Evolutionary conservation across 2,797 vertebrate species (phyloP), one percentile per base, ranked within the genome.

Genomic region (Acrocephalus scirpaceus): DNA sequence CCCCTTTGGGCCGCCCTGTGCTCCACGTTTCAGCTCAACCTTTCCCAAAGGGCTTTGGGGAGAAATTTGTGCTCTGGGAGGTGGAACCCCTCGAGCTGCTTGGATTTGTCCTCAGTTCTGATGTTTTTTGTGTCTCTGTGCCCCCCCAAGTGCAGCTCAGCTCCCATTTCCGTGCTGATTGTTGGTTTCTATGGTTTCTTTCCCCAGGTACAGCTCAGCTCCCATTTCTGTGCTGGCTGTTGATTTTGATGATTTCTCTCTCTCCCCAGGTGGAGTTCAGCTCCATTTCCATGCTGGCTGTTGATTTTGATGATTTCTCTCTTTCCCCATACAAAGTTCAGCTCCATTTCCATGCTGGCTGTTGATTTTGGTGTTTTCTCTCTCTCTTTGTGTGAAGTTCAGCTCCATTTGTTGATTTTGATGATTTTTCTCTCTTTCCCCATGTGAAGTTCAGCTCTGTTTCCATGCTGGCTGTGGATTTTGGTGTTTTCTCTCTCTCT

Each of bases 11-110:
- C 5, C 5, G 58, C 4, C 34, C 5, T 9, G 30, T 19, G 48
- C 7, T 9, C 66, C 5, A 2, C 2, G 3, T 11, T 53, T 14
- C 50, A 16, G 4, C 11, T 34, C 1, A 16, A 8, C 18, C 5
- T 42, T 13, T 5, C 12, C 7, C 4, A 14, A 2, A 6, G n/a
- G 21, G 10, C 21, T 36, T 27, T 0, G 30, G 7, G 20, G 25
- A 13, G 32, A 2, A 7, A 5, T 15, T 10, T 9, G 13, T 36
- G 71, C 38, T 2, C 45, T 27, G 57, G 23, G 29, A 38, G 20
- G 2, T 7, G 1, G 4, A 44, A 3, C 3, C 11, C 16, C 45
- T 60, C 2, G 0, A 1, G 22, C 0, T 22, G 47, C 8, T 30
- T 30, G 25, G 16, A 0, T 45, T 32, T 32, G 9, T 3, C 27